Percentiles rank a stretch among this genome's conserved stretches.
phyloP scores from a whole-genome alignment of 2,113 vertebrate genomes.

The Cygnus buccinator region DNA sequence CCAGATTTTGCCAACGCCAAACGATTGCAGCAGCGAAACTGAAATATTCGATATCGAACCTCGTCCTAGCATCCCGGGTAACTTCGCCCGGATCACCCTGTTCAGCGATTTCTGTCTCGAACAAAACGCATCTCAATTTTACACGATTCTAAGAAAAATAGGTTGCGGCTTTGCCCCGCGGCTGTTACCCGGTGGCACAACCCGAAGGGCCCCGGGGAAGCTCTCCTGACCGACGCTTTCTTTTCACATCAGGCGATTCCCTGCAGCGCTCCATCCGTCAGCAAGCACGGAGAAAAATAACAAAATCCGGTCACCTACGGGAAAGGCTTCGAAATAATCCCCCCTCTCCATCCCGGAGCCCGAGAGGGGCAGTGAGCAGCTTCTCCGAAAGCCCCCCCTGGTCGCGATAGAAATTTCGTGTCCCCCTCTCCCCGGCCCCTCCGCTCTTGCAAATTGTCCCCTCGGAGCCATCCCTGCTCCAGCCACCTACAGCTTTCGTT shows the following conservation, averaged over 20 bases:
- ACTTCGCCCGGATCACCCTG: neutral
- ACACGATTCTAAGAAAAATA: neutral
- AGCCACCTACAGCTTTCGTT: neutral
- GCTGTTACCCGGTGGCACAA: too few species aligned
- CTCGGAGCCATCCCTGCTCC: neutral
- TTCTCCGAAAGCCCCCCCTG: neutral
- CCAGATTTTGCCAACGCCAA: neutral
- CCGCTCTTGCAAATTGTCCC: neutral
- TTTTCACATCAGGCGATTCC: neutral
- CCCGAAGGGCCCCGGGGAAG: neutral
- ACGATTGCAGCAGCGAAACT: accelerated
- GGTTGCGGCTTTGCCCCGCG: neutral
- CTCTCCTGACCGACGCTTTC: neutral
- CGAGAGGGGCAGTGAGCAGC: neutral
- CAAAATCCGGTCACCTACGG: neutral
- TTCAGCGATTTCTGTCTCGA: neutral
- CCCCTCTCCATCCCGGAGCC: neutral
- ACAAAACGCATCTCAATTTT: neutral
- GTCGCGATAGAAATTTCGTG: neutral
- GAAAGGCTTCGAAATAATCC: neutral
- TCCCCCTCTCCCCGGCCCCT: neutral
- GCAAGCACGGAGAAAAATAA: neutral
- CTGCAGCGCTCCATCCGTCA: neutral
- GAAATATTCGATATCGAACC: neutral
- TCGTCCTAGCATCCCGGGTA: neutral